Percentiles rank a stretch among this genome's conserved stretches.
Conservation (phyloP, 30 jellyfish, hydroid and myxozoan genomes). For the Turritopsis rubra region DNA sequence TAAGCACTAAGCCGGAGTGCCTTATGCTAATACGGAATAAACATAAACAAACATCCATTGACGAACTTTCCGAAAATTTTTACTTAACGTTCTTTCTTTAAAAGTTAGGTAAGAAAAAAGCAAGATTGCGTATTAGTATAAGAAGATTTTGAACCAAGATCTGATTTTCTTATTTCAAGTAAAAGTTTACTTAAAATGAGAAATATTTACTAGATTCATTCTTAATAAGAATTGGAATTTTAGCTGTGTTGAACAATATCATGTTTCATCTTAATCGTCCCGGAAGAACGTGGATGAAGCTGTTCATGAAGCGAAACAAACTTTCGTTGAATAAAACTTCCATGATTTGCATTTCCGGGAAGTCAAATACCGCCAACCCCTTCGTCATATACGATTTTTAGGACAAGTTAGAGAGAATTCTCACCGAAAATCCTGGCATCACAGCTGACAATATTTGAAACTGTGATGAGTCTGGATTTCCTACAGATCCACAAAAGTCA, state of each 20-base stretch:
- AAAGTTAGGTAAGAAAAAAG: no score
- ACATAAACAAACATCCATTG: no score
- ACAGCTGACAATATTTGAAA: conserved; percentile 19
- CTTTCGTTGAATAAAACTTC: conserved; percentile 16
- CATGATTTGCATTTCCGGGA: conserved; percentile 22
- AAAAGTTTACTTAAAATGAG: no score
- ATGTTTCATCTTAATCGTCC: not conserved
- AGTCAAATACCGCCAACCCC: conserved; percentile 26
- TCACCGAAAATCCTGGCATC: conserved; percentile 9
- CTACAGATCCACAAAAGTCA: conserved; percentile 9
- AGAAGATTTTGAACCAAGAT: no score
- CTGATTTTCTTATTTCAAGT: no score
- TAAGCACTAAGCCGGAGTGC: no score
- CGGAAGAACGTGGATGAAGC: conserved; percentile 6
- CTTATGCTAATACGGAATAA: no score
- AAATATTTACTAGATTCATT: no score
- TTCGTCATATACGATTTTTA: conserved; percentile 14
- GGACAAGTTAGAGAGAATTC: conserved; percentile 8
- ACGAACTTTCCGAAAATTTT: no score
- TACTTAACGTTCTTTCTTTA: no score
- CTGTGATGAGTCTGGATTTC: conserved; percentile 31
- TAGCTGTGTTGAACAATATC: not conserved
- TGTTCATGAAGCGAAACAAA: not conserved
- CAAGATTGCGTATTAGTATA: no score
- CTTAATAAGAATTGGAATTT: no score